Conservation (phyloP, 2,888 invertebrate genomes). For the Dascillus cervinus region DNA sequence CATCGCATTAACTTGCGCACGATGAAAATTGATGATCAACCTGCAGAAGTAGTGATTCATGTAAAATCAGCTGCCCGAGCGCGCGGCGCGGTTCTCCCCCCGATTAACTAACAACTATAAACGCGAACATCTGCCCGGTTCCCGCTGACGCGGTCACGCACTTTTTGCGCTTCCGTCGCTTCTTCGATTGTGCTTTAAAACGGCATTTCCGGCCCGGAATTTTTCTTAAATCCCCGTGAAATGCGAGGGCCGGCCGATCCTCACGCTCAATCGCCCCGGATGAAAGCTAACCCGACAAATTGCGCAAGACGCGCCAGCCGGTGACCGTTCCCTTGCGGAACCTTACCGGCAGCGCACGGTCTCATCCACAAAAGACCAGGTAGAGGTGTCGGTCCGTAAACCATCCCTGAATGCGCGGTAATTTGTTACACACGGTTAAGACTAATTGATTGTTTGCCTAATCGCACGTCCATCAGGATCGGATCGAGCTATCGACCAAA, state of each 20-base stretch:
- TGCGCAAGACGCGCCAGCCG: conserved; percentile 2
- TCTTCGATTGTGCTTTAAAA: too few relatives aligned
- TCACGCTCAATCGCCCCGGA: conserved; percentile 40
- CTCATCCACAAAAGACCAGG: conserved; percentile 9
- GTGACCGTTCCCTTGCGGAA: conserved; percentile 7
- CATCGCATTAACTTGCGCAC: too few relatives aligned
- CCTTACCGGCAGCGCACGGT: conserved; percentile 6
- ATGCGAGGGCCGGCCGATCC: conserved; percentile 37
- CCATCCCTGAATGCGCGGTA: conserved; percentile 32
- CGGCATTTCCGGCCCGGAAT: conserved; percentile 13
- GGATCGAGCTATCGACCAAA: background rate
- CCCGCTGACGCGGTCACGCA: too few relatives aligned
- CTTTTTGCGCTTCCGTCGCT: too few relatives aligned
- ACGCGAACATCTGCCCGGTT: too few relatives aligned
- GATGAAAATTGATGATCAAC: too few relatives aligned
- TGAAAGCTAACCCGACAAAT: conserved; percentile 29
- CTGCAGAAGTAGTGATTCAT: too few relatives aligned
- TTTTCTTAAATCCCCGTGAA: conserved; percentile 38
- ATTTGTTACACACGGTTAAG: conserved; percentile 34
- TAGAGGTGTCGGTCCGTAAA: conserved; percentile 33
- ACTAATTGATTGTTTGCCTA: conserved; percentile 25
- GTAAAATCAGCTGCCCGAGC: too few relatives aligned
- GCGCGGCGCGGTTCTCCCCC: too few relatives aligned
- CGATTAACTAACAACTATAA: too few relatives aligned
- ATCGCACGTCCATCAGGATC: conserved; percentile 26